Evolutionary conservation across 2,113 vertebrate species (phyloP).

Genomic region (Psettodes erumei): DNA sequence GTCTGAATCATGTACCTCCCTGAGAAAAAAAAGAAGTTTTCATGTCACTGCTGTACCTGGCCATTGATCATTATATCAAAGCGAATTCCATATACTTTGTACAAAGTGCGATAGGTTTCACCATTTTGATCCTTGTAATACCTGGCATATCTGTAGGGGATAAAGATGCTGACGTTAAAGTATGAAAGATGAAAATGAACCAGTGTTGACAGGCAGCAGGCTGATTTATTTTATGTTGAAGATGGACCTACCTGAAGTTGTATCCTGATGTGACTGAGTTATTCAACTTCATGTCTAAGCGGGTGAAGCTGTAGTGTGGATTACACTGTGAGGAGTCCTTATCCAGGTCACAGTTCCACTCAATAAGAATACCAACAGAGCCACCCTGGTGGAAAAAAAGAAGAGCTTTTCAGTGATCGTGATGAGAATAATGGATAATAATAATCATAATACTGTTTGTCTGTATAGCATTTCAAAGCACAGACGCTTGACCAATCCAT

Average conservation of each 20-base stretch:
- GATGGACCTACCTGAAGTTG: constrained; percentile 91
- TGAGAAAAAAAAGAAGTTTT: background rate
- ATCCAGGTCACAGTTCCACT: constrained; percentile 97
- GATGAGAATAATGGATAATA: too few species aligned
- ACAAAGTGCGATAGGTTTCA: constrained; percentile 87
- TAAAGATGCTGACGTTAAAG: background rate
- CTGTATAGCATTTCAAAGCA: background rate
- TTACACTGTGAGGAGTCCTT: constrained; percentile 88
- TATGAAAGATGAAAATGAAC: background rate
- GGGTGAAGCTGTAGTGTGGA: constrained; percentile 91
- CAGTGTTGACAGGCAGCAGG: background rate
- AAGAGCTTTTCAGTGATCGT: background rate
- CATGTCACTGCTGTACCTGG: constrained; percentile 81
- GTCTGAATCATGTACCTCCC: background rate
- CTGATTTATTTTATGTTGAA: background rate
- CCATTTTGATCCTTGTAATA: constrained; percentile 88
- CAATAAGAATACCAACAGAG: constrained; percentile 91
- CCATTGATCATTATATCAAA: constrained; percentile 96
- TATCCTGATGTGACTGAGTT: constrained; percentile 89
- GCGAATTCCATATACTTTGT: constrained; percentile 95
- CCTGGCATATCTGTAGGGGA: constrained; percentile 86
- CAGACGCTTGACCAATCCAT: too few species aligned
- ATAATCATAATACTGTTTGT: background rate
- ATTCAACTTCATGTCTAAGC: constrained; percentile 86
- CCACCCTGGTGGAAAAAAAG: constrained; percentile 86